These are phyloP conservation scores for Microcebus lehilahytsara DNA, from an alignment of 2,113 vertebrate genomes.

Conservation along the genomic window DNA sequence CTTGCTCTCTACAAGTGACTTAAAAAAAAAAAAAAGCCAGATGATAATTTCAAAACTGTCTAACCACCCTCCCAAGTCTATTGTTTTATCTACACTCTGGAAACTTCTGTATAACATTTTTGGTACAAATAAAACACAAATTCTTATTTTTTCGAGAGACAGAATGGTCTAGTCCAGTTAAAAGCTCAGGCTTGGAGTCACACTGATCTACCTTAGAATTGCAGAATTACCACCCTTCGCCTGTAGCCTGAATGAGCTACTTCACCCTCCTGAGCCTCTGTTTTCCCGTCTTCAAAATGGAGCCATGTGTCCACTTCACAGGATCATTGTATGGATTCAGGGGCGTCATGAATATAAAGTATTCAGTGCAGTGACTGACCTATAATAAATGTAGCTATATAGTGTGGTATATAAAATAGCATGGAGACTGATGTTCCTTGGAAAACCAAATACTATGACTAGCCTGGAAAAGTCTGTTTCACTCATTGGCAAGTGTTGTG, in stretches of 20 bases:
- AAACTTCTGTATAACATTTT: not conserved
- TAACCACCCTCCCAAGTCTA: not conserved
- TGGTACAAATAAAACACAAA: not conserved
- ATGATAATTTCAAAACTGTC: not conserved
- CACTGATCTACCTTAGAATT: not conserved
- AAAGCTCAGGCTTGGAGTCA: not conserved
- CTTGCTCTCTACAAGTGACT: not conserved
- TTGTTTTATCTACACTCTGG: not conserved
- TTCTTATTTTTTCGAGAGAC: not conserved
- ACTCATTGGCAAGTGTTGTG: not conserved
- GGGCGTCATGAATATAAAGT: not conserved
- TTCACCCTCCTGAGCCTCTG: not conserved
- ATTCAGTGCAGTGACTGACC: not conserved
- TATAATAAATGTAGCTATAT: not conserved
- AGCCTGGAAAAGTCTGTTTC: not conserved
- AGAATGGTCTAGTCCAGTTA: not conserved
- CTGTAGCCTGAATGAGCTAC: not conserved
- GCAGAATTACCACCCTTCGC: accelerated
- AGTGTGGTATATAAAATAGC: not conserved
- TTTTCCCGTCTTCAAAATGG: not conserved
- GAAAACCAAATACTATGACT: not conserved
- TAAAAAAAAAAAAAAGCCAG: not conserved
- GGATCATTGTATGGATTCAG: not conserved
- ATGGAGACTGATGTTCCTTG: too few relatives aligned
- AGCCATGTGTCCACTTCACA: not conserved